These are phyloP conservation scores for Epistrophe eligans DNA, from an alignment of 2,888 invertebrate species.

Conservation along the genomic window DNA sequence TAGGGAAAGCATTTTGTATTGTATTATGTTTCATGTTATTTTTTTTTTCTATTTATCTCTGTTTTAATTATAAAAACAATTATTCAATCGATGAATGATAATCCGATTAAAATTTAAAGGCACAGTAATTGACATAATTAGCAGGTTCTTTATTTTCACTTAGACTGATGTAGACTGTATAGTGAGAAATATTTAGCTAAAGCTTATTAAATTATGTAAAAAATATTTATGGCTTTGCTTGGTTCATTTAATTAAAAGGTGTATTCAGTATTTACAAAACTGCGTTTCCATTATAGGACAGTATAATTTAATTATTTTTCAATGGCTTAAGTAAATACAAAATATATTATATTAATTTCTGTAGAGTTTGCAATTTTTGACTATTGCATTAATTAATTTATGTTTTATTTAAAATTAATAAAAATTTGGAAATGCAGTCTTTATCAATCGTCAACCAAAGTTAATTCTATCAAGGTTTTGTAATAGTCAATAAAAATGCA, in stretches of 20 bases:
- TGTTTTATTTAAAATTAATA: no score
- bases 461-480: no score
- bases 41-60: no score
- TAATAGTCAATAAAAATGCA: no score
- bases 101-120: not conserved
- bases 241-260: not conserved
- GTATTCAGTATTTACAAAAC: not conserved
- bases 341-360: no score
- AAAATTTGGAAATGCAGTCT: no score
- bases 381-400: no score
- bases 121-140: constrained; percentile 4
- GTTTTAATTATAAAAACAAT: not conserved
- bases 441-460: no score
- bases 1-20: no score
- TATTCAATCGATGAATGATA: constrained; percentile 13
- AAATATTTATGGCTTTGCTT: not conserved
- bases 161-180: no score
- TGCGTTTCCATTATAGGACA: not conserved
- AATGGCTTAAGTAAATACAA: not conserved
- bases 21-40: no score
- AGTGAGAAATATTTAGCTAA: not conserved
- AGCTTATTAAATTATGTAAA: constrained; percentile 1
- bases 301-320: not conserved
- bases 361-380: no score
- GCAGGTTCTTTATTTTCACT: not conserved